These are phyloP conservation scores for Biston stratarius DNA, from an alignment of 2,888 invertebrate species.

Conservation along the genomic window DNA sequence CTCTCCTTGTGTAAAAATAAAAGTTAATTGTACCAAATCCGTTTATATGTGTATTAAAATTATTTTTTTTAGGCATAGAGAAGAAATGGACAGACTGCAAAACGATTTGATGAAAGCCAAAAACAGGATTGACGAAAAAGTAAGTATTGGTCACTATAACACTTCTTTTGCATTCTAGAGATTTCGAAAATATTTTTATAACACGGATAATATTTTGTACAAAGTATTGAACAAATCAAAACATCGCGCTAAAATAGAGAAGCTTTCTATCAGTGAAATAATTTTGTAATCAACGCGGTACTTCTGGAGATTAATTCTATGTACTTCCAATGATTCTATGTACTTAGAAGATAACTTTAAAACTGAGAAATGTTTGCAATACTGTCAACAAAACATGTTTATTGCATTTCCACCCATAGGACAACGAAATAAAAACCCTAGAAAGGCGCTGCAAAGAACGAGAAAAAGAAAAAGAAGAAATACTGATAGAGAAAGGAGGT, in stretches of 20 bases:
- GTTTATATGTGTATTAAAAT: not conserved
- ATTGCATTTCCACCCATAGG: conserved; percentile 54
- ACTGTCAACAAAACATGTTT: no score
- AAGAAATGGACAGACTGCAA: conserved; percentile 83
- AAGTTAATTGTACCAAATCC: no score
- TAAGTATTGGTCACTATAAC: conserved; percentile 56
- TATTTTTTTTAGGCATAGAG: conserved; percentile 71
- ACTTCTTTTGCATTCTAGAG: not conserved
- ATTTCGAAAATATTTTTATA: not conserved
- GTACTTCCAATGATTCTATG: no score
- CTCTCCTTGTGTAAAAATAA: not conserved
- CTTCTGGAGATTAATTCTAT: no score
- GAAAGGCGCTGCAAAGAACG: conserved; percentile 85
- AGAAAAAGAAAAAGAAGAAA: conserved; percentile 86
- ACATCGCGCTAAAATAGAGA: not conserved
- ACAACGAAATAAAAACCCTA: conserved; percentile 83
- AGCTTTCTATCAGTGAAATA: not conserved
- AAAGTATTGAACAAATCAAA: no score
- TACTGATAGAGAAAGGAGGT: conserved; percentile 87
- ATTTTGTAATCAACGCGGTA: not conserved
- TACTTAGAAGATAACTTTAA: no score
- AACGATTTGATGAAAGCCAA: conserved; percentile 85
- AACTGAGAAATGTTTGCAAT: no score
- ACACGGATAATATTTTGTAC: no score
- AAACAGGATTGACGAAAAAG: conserved; percentile 82